phyloP scores from a whole-genome alignment of 2,888 invertebrate genomes.

The Lobophora halterata region DNA sequence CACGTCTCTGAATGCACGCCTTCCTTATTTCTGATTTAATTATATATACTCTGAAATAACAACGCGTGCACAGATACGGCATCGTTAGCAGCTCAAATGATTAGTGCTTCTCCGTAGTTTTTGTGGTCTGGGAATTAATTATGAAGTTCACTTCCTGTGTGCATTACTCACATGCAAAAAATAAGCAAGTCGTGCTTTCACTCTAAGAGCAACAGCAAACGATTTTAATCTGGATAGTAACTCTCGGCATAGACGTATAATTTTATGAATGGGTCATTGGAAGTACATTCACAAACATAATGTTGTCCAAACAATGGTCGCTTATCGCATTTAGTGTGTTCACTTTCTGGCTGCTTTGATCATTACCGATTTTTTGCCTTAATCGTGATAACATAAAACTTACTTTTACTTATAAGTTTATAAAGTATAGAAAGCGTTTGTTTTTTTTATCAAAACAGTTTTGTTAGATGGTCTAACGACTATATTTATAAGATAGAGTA shows the following conservation, averaged over 20 bases:
- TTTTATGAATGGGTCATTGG: slow-evolving; percentile 62
- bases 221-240: slow-evolving; percentile 58
- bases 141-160: slow-evolving; percentile 37
- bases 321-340: slow-evolving; percentile 49
- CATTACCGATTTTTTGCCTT: slow-evolving; percentile 57
- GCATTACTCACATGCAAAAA: slow-evolving; percentile 37
- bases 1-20: slow-evolving; percentile 49
- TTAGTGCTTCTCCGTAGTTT: slow-evolving; percentile 31
- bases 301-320: slow-evolving; percentile 55
- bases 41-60: slow-evolving; percentile 62
- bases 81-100: slow-evolving; percentile 51
- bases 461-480: slow-evolving; percentile 34
- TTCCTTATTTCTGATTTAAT: slow-evolving; percentile 52
- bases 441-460: slow-evolving; percentile 48
- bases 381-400: slow-evolving; percentile 58
- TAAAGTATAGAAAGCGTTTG: slow-evolving; percentile 58
- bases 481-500: too few species aligned
- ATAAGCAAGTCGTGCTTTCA: slow-evolving; percentile 52
- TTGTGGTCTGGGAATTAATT: slow-evolving; percentile 21
- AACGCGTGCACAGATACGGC: slow-evolving; percentile 48
- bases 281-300: slow-evolving; percentile 44
- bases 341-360: slow-evolving; percentile 53
- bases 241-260: slow-evolving; percentile 68
- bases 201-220: slow-evolving; percentile 51
- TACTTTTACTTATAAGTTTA: slow-evolving; percentile 50